phyloP scores from a whole-genome alignment of 2,888 invertebrate species.

The Priocnemis perturbator region DNA sequence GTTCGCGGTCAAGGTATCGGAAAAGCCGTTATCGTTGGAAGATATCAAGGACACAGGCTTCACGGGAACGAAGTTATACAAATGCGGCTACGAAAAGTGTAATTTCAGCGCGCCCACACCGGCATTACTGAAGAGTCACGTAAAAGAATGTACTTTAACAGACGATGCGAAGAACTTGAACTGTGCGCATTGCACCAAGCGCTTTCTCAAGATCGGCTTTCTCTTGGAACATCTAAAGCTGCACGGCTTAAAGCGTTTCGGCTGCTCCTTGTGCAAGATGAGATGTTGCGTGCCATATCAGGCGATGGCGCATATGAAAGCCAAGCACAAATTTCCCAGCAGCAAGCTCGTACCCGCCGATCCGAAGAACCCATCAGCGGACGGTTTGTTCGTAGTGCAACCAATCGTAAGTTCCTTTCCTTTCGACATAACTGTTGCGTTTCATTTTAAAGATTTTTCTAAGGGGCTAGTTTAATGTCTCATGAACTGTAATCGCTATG shows the following conservation, averaged over 20 bases:
- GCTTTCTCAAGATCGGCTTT: slow-evolving; percentile 73
- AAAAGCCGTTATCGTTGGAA: slow-evolving; percentile 60
- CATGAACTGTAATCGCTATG: too few relatives aligned
- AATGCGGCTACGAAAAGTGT: slow-evolving; percentile 77
- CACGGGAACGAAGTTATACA: slow-evolving; percentile 76
- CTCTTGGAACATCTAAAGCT: slow-evolving; percentile 79
- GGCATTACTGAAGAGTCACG: slow-evolving; percentile 72
- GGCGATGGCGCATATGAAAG: slow-evolving; percentile 76
- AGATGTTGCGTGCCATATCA: slow-evolving; percentile 65
- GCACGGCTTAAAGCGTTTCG: slow-evolving; percentile 79
- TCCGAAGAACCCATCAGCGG: slow-evolving; percentile 74
- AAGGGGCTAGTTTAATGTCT: too few relatives aligned
- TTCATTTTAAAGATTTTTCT: too few relatives aligned
- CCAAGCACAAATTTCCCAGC: slow-evolving; percentile 75
- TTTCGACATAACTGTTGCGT: too few relatives aligned
- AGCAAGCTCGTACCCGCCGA: slow-evolving; percentile 75
- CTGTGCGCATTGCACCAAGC: slow-evolving; percentile 76
- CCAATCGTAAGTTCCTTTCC: slow-evolving; percentile 66
- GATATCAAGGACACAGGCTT: slow-evolving; percentile 71
- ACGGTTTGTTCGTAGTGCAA: slow-evolving; percentile 77
- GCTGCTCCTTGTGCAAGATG: slow-evolving; percentile 79
- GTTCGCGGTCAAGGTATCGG: slow-evolving; percentile 11
- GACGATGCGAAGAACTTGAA: slow-evolving; percentile 54
- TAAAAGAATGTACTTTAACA: slow-evolving; percentile 69
- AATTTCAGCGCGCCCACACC: slow-evolving; percentile 67